Conservation (phyloP, 2,888 invertebrate species). For the Caenorhabditis doughertyi region DNA sequence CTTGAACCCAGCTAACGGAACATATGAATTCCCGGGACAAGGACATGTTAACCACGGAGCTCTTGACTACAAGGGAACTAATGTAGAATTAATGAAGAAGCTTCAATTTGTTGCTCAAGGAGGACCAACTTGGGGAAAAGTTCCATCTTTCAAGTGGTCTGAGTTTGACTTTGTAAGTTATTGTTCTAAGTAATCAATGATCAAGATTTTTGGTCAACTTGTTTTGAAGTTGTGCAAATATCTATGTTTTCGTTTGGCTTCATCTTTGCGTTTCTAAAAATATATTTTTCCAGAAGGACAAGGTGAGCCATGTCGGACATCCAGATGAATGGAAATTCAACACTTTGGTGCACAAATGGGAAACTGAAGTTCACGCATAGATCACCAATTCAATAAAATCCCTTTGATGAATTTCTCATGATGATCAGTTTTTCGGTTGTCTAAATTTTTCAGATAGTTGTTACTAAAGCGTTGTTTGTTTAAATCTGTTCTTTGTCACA, state of each 20-base stretch:
- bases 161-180: constrained; percentile 86
- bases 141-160: constrained; percentile 90
- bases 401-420: constrained; percentile 29
- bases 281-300: constrained; percentile 65
- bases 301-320: constrained; percentile 87
- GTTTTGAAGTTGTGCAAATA: constrained; percentile 15
- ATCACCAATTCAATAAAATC: not conserved
- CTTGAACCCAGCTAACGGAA: constrained; percentile 88
- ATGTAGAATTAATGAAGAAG: constrained; percentile 79
- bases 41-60: constrained; percentile 87
- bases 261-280: not conserved
- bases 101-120: constrained; percentile 86
- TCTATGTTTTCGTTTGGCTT: constrained; percentile 3
- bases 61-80: constrained; percentile 87
- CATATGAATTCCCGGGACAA: constrained; percentile 87
- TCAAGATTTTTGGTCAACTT: constrained; percentile 3
- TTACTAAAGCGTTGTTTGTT: constrained; percentile 40
- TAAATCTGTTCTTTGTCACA: not conserved
- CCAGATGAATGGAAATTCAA: constrained; percentile 89
- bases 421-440: constrained; percentile 18
- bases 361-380: constrained; percentile 70
- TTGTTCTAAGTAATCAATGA: not conserved
- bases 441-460: constrained; percentile 11
- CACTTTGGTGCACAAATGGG: constrained; percentile 84
- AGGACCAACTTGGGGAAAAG: constrained; percentile 85